Conservation (phyloP, 37 sponge, comb jelly and placozoan genomes). For the Lycopodina hypogea region DNA sequence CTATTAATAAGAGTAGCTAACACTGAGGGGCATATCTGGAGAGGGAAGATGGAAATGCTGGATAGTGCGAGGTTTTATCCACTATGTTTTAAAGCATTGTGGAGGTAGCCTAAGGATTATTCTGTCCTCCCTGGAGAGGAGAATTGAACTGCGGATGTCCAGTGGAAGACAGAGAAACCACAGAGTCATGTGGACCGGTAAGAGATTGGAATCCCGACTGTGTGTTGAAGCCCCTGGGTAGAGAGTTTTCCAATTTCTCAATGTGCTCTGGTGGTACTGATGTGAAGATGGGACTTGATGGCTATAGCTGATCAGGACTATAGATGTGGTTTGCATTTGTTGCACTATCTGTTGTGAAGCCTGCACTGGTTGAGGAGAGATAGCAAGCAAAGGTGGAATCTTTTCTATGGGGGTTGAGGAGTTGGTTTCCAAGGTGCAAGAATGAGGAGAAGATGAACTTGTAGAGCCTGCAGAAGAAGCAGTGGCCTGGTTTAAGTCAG, state of each 20-base stretch:
- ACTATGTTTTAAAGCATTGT: conserved; percentile 30
- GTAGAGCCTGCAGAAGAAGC: conserved; percentile 48
- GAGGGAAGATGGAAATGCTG: conserved; percentile 9
- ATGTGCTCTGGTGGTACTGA: conserved; percentile 24
- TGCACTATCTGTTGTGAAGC: not conserved
- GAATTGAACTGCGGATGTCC: conserved; percentile 23
- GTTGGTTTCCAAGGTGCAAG: conserved; percentile 38
- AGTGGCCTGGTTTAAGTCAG: conserved; percentile 23
- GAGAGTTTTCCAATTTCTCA: conserved; percentile 35
- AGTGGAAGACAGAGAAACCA: conserved; percentile 20
- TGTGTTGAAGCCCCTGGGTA: conserved; percentile 20
- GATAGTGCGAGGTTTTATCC: conserved; percentile 19
- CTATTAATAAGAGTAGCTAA: not conserved
- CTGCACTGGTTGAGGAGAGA: not conserved
- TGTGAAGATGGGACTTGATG: conserved; percentile 4
- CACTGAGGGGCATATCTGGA: conserved; percentile 49
- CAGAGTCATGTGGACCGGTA: conserved; percentile 15
- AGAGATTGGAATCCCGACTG: conserved; percentile 46
- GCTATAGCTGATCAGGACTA: not conserved
- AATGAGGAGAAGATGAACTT: conserved; percentile 46
- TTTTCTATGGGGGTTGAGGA: not conserved
- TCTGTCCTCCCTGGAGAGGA: not conserved
- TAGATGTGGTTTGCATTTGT: not conserved
- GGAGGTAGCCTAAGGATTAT: conserved; percentile 33
- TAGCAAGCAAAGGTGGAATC: not conserved